Evolutionary conservation across 1,140 invertebrate genomes (phyloP).

Genomic region (Drosophila setifemur): DNA sequence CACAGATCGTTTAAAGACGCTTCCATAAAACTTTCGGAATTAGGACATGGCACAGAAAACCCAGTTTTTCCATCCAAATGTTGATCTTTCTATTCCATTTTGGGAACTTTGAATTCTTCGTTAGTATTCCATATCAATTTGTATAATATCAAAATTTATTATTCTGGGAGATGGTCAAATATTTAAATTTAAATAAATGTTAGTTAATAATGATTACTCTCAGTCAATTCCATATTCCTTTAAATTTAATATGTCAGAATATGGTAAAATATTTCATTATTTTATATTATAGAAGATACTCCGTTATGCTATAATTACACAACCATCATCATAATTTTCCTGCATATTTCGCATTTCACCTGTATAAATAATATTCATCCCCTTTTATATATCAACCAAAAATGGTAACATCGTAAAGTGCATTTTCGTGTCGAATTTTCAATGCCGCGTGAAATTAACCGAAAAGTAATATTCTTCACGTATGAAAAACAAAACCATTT

Average conservation of each 20-base stretch:
- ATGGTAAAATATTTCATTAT: too few species aligned
- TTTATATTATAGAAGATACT: too few species aligned
- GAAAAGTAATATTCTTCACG: constrained; percentile 33
- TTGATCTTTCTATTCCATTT: not conserved
- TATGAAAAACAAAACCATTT: constrained; percentile 20
- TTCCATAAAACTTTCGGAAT: constrained; percentile 51
- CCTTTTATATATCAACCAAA: not conserved
- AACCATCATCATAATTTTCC: too few species aligned
- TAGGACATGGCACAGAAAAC: constrained; percentile 8
- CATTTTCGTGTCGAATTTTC: constrained; percentile 52
- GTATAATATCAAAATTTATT: too few species aligned
- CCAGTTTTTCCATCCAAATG: constrained; percentile 31
- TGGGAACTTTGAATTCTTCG: too few species aligned
- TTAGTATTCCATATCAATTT: too few species aligned
- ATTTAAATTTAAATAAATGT: too few species aligned
- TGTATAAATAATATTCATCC: not conserved
- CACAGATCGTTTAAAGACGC: constrained; percentile 37
- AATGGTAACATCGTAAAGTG: constrained; percentile 42
- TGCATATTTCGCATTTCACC: not conserved
- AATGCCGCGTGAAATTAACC: constrained; percentile 52
- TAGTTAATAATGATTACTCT: too few species aligned
- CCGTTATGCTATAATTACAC: too few species aligned
- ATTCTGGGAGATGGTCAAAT: too few species aligned
- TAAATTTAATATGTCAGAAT: too few species aligned
- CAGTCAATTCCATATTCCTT: too few species aligned